Evolutionary conservation across 2,113 vertebrate species (phyloP), one percentile per base, ranked within the genome.

Genomic region (Hippocampus abdominalis): DNA sequence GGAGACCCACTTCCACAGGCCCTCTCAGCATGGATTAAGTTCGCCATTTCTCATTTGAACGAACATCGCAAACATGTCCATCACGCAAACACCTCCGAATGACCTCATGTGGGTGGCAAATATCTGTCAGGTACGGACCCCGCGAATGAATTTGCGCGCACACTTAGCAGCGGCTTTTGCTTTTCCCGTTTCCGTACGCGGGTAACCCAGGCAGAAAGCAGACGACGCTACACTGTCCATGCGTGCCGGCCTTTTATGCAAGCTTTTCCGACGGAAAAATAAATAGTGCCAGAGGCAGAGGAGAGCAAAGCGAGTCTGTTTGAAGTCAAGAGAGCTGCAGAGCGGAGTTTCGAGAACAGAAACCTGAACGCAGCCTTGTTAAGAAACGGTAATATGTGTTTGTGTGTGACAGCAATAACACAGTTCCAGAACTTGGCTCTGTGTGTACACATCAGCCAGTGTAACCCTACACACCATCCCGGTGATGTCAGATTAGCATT

Each of bases 401-500:
- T 89, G 88, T 86, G 89, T 90, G 87, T 78, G 77, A 81, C 80
- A 84, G 84, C 78, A 84, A 86, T 86, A 88, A 90, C 85, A 88
- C 73, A 74, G 78, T 69, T 83, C 82, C 78, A 66, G 84, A 80
- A 77, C 83, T 71, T 76, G 79, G 76, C 66, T 83, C 70, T 72
- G 68, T 77, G 74, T 75, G 73, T 70, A 80, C 76, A 84, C 84
- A 86, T 71, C 64, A 40, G 60, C 71, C 76, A 71, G 73, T 70
- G 86, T 87, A 89, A 92, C 85, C 81, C 85, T 72, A 87, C 86
- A 89, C 86, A 82, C 71, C 56, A 68, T 79, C 39, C 59, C 49
- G 71, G 78, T 92, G 91, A 92, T 89, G 92, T 92, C 88, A 92
- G 90, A 91, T 87, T 91, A 83, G 86, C 88, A 91, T 91, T 91